Conservation (phyloP, 2,113 vertebrate genomes). For the Melanerpes formicivorus region DNA sequence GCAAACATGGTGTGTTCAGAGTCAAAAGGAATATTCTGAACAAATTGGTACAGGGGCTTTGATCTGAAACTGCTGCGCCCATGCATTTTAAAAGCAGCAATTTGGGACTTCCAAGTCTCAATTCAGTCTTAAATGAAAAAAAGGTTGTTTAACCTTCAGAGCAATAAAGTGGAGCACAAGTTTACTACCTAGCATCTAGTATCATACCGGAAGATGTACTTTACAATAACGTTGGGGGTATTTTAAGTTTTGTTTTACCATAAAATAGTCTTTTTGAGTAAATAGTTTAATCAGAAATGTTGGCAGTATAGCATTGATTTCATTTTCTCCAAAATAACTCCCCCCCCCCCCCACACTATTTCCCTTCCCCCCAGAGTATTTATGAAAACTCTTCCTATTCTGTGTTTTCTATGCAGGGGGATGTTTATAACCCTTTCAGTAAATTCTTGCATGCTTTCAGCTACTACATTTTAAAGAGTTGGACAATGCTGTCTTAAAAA, state of each 20-base stretch:
- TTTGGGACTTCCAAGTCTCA: neutral
- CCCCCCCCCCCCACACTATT: no score
- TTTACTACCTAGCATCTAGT: neutral
- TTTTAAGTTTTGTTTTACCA: neutral
- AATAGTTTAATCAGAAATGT: conserved; percentile 10
- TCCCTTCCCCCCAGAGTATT: neutral
- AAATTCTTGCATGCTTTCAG: neutral
- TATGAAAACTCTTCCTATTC: neutral
- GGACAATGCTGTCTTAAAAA: neutral
- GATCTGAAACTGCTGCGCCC: neutral
- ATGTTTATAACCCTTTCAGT: neutral
- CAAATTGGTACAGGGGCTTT: neutral
- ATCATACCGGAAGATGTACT: neutral
- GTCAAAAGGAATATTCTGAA: neutral
- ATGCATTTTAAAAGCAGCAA: neutral
- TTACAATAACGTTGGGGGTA: neutral
- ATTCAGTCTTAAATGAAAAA: conserved; percentile 4
- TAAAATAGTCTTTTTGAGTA: neutral
- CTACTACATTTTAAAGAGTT: neutral
- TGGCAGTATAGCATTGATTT: neutral
- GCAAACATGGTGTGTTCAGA: neutral
- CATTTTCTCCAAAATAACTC: neutral
- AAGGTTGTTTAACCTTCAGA: conserved; percentile 19
- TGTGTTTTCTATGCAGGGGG: neutral
- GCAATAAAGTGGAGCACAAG: neutral